Conservation (phyloP, 2,797 vertebrate species). For the Acropternis orthonyx region DNA sequence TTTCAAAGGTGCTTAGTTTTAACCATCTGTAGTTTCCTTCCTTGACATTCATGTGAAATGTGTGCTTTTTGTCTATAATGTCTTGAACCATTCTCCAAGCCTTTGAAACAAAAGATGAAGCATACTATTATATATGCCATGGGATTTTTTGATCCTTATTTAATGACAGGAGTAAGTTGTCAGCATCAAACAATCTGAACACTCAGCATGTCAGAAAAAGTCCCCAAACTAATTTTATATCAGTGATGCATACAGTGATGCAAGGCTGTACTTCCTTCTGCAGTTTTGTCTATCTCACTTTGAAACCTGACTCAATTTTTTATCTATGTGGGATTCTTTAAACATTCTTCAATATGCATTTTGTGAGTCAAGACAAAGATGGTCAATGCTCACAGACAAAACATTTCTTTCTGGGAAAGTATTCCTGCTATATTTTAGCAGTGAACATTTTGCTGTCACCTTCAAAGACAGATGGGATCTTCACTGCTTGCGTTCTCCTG, state of each 20-base stretch:
- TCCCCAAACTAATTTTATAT: neutral
- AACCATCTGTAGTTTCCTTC: neutral
- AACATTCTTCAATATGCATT: neutral
- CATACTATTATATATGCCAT: neutral
- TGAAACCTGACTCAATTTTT: neutral
- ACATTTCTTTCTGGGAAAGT: neutral
- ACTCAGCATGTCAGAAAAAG: neutral
- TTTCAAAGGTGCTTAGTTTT: neutral
- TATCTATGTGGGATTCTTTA: neutral
- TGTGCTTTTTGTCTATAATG: neutral
- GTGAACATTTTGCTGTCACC: neutral
- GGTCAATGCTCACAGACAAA: neutral
- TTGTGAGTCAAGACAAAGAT: neutral
- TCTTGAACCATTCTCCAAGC: neutral
- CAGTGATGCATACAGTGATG: neutral
- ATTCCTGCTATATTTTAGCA: neutral
- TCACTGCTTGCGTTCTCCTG: neutral
- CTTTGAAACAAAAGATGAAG: neutral
- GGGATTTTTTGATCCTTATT: neutral
- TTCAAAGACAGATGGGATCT: neutral
- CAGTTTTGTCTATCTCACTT: neutral
- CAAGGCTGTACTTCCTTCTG: neutral
- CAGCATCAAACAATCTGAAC: neutral
- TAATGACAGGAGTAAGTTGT: neutral
- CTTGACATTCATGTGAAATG: neutral